Conservation (phyloP, 2,888 invertebrate species). For the Pollenia griseotomentosa region DNA sequence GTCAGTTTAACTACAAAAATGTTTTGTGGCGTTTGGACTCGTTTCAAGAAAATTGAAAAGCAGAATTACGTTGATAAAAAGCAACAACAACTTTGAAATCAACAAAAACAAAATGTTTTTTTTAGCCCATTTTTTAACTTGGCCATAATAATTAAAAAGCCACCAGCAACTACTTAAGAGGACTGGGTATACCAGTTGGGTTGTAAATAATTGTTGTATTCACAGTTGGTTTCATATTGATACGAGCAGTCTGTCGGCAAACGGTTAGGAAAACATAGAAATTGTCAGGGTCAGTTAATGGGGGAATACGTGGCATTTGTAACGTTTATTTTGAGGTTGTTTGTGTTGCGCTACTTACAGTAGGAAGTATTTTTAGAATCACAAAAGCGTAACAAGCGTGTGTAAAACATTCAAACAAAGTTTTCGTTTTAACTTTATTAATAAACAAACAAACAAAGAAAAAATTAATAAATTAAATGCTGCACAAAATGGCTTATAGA, state of each 20-base stretch:
- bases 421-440: slow-evolving; percentile 40
- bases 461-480: slow-evolving; percentile 14
- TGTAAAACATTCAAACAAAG: slow-evolving; percentile 50
- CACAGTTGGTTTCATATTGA: neutral
- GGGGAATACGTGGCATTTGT: slow-evolving; percentile 16
- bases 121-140: neutral
- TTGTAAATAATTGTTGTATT: slow-evolving; percentile 2
- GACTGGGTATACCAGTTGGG: neutral
- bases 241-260: neutral
- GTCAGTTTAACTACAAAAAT: slow-evolving; percentile 17
- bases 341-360: neutral
- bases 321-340: neutral
- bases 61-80: neutral
- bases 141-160: neutral
- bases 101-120: neutral
- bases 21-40: neutral
- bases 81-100: neutral
- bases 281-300: slow-evolving; percentile 60
- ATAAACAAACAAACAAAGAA: neutral
- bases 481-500: slow-evolving; percentile 3
- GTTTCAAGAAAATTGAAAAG: neutral
- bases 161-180: neutral
- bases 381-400: slow-evolving; percentile 62
- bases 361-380: slow-evolving; percentile 50
- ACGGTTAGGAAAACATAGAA: slow-evolving; percentile 2